phyloP scores from a whole-genome alignment of 2,888 invertebrate species.

The Abscondita cerata region DNA sequence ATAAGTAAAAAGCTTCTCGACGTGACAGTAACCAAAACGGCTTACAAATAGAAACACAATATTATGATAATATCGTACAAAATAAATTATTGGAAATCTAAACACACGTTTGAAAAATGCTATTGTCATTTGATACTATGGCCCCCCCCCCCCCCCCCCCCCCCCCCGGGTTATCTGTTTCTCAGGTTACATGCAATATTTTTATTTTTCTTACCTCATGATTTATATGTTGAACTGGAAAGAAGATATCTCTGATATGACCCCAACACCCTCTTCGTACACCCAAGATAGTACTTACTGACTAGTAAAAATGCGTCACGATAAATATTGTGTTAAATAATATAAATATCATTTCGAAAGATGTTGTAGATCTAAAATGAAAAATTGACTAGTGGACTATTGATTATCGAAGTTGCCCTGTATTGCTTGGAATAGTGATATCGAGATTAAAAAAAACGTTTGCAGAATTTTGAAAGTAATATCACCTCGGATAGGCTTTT shows the following conservation, averaged over 20 bases:
- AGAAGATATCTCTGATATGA: conserved; percentile 2
- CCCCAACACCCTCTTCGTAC: conserved; percentile 1
- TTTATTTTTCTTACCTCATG: conserved; percentile 15
- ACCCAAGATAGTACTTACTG: conserved; percentile 6
- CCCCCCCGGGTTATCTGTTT: too few relatives aligned
- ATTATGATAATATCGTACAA: too few relatives aligned
- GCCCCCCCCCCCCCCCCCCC: too few relatives aligned
- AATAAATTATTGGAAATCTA: too few relatives aligned
- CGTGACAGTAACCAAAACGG: too few relatives aligned
- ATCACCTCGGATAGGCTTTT: background rate
- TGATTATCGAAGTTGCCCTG: too few relatives aligned
- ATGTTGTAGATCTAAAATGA: background rate
- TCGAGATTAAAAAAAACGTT: conserved; percentile 12
- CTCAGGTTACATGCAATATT: too few relatives aligned
- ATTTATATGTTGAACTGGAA: conserved; percentile 7
- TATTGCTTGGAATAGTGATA: conserved; percentile 5
- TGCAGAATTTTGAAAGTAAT: conserved; percentile 6
- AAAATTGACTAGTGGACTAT: too few relatives aligned
- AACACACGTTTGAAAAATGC: too few relatives aligned
- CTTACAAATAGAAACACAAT: too few relatives aligned
- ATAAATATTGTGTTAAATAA: background rate
- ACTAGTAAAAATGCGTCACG: conserved; percentile 2
- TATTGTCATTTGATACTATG: too few relatives aligned
- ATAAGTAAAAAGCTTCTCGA: too few relatives aligned
- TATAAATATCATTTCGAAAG: background rate